These are phyloP conservation scores for Macropis europaea DNA, from an alignment of 2,888 invertebrate species.

Conservation along the genomic window DNA sequence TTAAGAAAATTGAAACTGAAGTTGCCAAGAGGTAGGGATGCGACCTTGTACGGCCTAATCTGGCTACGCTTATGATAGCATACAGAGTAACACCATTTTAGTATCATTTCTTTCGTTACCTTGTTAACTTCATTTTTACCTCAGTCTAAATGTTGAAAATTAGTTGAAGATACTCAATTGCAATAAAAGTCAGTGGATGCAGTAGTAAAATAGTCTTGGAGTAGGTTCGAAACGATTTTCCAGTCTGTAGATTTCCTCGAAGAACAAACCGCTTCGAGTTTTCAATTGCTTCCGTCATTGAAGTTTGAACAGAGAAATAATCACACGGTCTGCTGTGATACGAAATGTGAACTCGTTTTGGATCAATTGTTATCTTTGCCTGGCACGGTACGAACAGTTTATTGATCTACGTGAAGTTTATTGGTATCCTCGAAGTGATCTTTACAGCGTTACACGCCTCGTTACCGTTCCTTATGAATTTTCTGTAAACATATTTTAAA, in stretches of 20 bases:
- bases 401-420: slow-evolving; percentile 27
- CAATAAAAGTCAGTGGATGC: too few relatives aligned
- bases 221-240: background rate
- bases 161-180: too few relatives aligned
- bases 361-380: slow-evolving; percentile 18
- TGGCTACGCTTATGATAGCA: too few relatives aligned
- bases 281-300: background rate
- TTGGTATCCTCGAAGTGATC: background rate
- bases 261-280: background rate
- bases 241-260: background rate
- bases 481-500: background rate
- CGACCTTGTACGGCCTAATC: too few relatives aligned
- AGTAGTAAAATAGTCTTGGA: too few relatives aligned
- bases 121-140: too few relatives aligned
- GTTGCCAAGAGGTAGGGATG: too few relatives aligned
- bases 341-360: background rate
- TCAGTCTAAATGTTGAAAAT: too few relatives aligned
- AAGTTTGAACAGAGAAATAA: background rate
- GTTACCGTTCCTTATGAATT: background rate
- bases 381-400: slow-evolving; percentile 6
- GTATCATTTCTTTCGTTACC: too few relatives aligned
- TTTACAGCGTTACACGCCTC: background rate
- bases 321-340: slow-evolving; percentile 6
- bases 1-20: too few relatives aligned
- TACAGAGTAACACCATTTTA: too few relatives aligned